Base-by-base conservation (phyloP, 1,140 invertebrate species). In the Ceratitis capitata region DNA sequence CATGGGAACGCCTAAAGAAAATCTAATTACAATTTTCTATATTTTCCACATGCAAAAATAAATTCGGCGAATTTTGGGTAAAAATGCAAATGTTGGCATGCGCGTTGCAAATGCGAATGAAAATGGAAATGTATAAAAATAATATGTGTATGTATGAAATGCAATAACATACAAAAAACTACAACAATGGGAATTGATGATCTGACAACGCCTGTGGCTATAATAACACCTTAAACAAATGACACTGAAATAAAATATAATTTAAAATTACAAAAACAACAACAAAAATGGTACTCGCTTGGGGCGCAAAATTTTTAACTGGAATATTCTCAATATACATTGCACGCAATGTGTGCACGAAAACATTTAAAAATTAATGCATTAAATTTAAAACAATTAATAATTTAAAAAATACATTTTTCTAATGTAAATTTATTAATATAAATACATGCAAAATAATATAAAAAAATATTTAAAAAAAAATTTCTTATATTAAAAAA, bases 1-100 rank as follows among this genome's bases (percentile, higher is more conserved):
- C 88, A 86, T 91, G 90, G 89, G 88, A 91, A 89, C 89, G 87
- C 86, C 89, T 92, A 87, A 91, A 91, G 87, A 87, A 89, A 91
- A 91, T 91, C 91, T 92, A 92, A 92, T 91, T 88, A 88, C 85
- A 89, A 86, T 88, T 74, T 83, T 64, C 58, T 85, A 5, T 85
- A 29, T 85, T 84, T 83, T 83, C 88, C 86, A 87, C 87, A 87
- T 83, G 35, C 19, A 83, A 82, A 85, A 4, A 82, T 23, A 78
- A 78, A 45, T 35, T 45, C 26, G 69, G 69, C 69, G 16, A 26
- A n/a, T n/a, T n/a, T n/a, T n/a, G n/a, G n/a, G n/a, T n/a, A n/a
- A n/a, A n/a, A 78, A 78, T 47, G 23, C 39, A 45, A 78, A 78
- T 45, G 32, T 19, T 74, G 64, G 7, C 29, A 74, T 29, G 56